Evolutionary conservation across 2,888 invertebrate genomes (phyloP), one percentile per base, ranked within the genome.

Genomic region (Oscheius sp.): DNA sequence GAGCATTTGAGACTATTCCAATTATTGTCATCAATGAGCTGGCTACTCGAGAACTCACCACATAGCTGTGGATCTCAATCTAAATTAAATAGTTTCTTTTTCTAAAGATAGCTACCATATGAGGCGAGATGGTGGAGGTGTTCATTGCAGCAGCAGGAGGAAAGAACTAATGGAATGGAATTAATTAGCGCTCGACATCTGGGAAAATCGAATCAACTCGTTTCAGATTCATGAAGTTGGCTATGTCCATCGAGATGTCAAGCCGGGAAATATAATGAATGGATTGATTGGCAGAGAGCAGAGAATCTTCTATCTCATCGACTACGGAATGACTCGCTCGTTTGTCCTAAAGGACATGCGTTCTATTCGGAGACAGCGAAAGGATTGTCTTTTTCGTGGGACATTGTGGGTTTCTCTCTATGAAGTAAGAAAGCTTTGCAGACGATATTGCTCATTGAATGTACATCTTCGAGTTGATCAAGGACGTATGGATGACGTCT

Each of bases 221-320:
- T 8, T 42, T 42, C 8, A 42, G 42, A n/a, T 42, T n/a, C 76
- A 79, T 57, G 79, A 79, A 55, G 58, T 69, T n/a, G 78, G 80
- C 29, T 80, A 63, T 64, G 65, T 70, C 29, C 80, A 80, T 69
- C 75, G 80, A 5, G 80, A 81, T 55, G 75, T 81, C 20, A 81
- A 81, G 52, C 81, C 80, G 2, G 81, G 80, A 46, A 81, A 81
- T 52, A 70, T 73, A 50, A 74, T 80, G 53, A 74, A 74, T 8
- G 80, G 80, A 5, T 25, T 65, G 12, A 15, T 46, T 33, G 78
- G 78, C 25, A 50, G 69, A n/a, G 79, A 76, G 29, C 20, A 66
- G 2, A 66, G 74, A 12, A 74, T 61, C 17, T 63, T 79, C 25
- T 79, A 71, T 57, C 65, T 76, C 17, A 75, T 79, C 58, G 79